Conservation (phyloP, 2,113 vertebrate species). For the Lophotis ruficrista region DNA sequence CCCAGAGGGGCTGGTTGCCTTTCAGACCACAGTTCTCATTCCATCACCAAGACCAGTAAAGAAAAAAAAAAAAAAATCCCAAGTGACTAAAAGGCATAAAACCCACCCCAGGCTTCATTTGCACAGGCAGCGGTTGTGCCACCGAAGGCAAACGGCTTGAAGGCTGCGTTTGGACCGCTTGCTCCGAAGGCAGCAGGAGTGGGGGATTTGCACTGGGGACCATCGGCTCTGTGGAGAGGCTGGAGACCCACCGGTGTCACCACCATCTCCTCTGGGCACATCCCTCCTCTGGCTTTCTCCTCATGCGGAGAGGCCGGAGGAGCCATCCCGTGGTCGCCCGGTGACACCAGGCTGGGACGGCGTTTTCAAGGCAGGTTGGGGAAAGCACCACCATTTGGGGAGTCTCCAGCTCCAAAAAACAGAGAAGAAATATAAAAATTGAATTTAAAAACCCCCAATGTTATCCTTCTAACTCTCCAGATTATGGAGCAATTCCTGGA, state of each 20-base stretch:
- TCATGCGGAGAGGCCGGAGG: not conserved
- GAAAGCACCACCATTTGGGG: not conserved
- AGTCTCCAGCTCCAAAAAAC: not conserved
- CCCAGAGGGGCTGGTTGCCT: not conserved
- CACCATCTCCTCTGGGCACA: not conserved
- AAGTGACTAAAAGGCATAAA: not conserved
- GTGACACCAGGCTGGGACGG: not conserved
- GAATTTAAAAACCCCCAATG: not conserved
- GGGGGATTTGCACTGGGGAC: not conserved
- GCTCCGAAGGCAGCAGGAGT: fast-evolving
- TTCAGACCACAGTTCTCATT: not conserved
- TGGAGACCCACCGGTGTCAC: fast-evolving
- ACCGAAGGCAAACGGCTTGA: not conserved
- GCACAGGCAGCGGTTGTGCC: not conserved
- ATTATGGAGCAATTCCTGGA: not conserved
- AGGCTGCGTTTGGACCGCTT: not conserved
- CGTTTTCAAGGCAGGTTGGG: not conserved
- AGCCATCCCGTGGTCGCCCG: not conserved
- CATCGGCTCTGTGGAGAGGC: not conserved
- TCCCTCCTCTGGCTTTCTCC: not conserved
- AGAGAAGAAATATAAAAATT: not conserved
- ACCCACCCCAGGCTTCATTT: not conserved
- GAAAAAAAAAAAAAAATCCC: not conserved
- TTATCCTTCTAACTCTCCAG: not conserved
- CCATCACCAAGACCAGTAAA: not conserved